Base-by-base conservation (phyloP, 2,888 invertebrate genomes). In the Geophilus truncorum region DNA sequence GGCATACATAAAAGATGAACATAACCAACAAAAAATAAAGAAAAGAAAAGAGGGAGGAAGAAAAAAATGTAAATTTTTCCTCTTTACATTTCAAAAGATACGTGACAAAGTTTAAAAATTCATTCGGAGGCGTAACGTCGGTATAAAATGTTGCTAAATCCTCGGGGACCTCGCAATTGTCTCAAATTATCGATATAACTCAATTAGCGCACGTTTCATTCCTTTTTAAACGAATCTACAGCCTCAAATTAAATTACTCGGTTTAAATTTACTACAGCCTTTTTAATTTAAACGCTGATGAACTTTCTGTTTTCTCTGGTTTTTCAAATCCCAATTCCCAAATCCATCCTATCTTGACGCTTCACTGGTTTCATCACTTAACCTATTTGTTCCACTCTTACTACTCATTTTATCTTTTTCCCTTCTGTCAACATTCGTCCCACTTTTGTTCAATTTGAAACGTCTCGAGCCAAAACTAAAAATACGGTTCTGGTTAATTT, bases 1-100 rank as follows among this genome's bases (percentile, higher is more conserved):
- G 12, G 70, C 70, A 70, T 70, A 70, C 70, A 70, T 70, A 70
- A 70, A 70, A 70, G 70, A 70, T 70, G 70, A 70, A 70, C 70
- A 70, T 70, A 70, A 70, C 70, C 70, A 70, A 70, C 23, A 28
- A 70, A 70, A 70, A 51, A 18, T 4, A 7, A 18, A 5, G 2
- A 18, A 51, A 51, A 18, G n/a, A n/a, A 45, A n/a, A 45, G 45
- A 40, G 12, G 18, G 18, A 18, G 7, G 28, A 70, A 12, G 12
- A 45, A 45, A 45, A 45, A 45, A 45, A n/a, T 45, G 5, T n/a
- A 70, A 70, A n/a, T 70, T 70, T 28, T 25, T 25, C 28, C 70
- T 70, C 70, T 70, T 70, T 15, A 25, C 70, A 70, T 70, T 28
- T 28, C 25, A 28, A 70, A 28, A 70, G 70, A 28, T 70, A 70